Conservation (phyloP, 2,888 invertebrate species). For the Atherix ibis region DNA sequence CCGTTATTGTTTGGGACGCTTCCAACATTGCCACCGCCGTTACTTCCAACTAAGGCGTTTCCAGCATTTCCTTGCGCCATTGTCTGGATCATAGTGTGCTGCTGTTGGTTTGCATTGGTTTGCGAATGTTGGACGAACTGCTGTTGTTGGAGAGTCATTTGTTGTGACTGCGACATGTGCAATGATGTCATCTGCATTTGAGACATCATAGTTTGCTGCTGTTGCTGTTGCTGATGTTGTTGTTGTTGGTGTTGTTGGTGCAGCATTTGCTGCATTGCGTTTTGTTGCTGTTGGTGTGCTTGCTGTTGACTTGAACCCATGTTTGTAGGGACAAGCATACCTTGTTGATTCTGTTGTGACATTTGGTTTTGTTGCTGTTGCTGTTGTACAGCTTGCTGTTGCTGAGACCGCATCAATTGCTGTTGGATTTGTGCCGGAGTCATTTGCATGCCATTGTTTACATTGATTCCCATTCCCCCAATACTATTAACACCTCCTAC, state of each 20-base stretch:
- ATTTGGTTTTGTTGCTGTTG: conserved; percentile 3
- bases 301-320: conserved; percentile 5
- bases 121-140: conserved; percentile 26
- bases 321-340: neutral
- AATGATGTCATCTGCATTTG: conserved; percentile 49
- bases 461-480: no score
- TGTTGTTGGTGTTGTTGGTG: conserved; percentile 19
- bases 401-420: no score
- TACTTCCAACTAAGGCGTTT: conserved; percentile 7
- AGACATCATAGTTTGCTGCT: conserved; percentile 51
- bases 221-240: conserved; percentile 28
- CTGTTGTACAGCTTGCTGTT: conserved; percentile 9
- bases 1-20: conserved; percentile 2
- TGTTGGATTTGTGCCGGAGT: conserved; percentile 34
- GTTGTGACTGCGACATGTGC: conserved; percentile 22
- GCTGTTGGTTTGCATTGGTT: conserved; percentile 20
- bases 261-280: conserved; percentile 16
- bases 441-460: conserved; percentile 25
- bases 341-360: conserved; percentile 1
- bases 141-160: conserved; percentile 23
- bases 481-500: no score
- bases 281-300: conserved; percentile 25
- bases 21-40: conserved; percentile 3
- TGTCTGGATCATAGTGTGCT: conserved; percentile 26
- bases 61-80: conserved; percentile 14